Base-by-base conservation (phyloP, 1,140 invertebrate species). In the Delia radicum region DNA sequence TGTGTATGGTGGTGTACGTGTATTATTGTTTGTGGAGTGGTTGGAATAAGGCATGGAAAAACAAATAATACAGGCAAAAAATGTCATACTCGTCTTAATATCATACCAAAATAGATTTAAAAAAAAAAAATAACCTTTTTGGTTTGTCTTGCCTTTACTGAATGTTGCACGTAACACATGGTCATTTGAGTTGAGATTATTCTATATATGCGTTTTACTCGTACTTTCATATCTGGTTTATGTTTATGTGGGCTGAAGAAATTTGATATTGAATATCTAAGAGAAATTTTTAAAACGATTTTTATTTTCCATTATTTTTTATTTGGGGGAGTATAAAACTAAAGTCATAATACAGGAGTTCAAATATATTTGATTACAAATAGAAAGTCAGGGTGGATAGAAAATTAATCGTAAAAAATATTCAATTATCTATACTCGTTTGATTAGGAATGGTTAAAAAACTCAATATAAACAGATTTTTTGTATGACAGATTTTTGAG, bases 181-280 rank as follows among this genome's bases (percentile, higher is more conserved):
- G 48, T 18, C 48, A 55, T 55, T 24, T 10, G 48, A 55, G n/a
- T n/a, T 24, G 48, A 7, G 48, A 55, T 21, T 21, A 55, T 55
- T 55, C 21, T 55, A 21, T 18, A 21, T 21, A 55, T 55, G 18
- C n/a, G n/a, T n/a, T n/a, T 7, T 37, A 37, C 8, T 37, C 7
- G 48, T 55, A 55, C 48, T 55, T 55, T 55, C 48, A 55, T 55
- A 55, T 55, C 48, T 55, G 48, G 48, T 55, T 55, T 55, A 55
- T 18, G 21, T 55, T 55, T 55, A 55, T 55, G 48, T 55, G 48
- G 48, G 48, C 48, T 55, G 48, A 55, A 21, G 48, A 55, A 55
- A 55, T 55, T n/a, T 55, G 48, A 55, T 55, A 55, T n/a, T 55
- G 48, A 55, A 21, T 55, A 55, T 55, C 13, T 37, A 37, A 37